Evolutionary conservation across 2,113 vertebrate genomes (phyloP).

Genomic region (Jacana jacana): DNA sequence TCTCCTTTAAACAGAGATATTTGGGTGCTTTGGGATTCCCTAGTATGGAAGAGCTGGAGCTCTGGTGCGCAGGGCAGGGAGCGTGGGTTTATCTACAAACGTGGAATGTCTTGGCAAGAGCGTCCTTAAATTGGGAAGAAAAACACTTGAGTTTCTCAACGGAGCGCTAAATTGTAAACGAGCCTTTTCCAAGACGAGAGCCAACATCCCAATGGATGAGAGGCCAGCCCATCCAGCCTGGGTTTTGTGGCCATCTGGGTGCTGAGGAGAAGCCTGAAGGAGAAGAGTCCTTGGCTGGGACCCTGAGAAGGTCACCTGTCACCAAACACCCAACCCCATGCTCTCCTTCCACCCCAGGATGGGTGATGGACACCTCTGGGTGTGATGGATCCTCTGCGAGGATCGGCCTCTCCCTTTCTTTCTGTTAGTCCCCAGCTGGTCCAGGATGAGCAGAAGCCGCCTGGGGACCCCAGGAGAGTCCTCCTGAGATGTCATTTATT

Average conservation of each 20-base stretch:
- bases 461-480: neutral
- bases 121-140: neutral
- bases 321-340: neutral
- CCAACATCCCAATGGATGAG: neutral
- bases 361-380: too few species aligned
- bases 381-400: neutral
- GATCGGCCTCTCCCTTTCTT: neutral
- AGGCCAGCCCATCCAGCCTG: neutral
- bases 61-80: neutral
- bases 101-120: neutral
- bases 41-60: neutral
- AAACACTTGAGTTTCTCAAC: neutral
- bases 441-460: rapidly evolving
- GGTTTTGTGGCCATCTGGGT: rapidly evolving
- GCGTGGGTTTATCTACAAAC: neutral
- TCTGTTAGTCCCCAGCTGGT: neutral
- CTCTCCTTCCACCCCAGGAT: neutral
- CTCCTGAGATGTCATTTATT: neutral
- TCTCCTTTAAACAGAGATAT: neutral
- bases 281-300: neutral
- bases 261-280: neutral
- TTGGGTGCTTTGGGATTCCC: neutral
- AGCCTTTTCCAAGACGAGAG: neutral
- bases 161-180: neutral
- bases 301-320: neutral